Evolutionary conservation across 92 coral and sea anemone genomes (phyloP).

Genomic region (Desmophyllum pertusum): DNA sequence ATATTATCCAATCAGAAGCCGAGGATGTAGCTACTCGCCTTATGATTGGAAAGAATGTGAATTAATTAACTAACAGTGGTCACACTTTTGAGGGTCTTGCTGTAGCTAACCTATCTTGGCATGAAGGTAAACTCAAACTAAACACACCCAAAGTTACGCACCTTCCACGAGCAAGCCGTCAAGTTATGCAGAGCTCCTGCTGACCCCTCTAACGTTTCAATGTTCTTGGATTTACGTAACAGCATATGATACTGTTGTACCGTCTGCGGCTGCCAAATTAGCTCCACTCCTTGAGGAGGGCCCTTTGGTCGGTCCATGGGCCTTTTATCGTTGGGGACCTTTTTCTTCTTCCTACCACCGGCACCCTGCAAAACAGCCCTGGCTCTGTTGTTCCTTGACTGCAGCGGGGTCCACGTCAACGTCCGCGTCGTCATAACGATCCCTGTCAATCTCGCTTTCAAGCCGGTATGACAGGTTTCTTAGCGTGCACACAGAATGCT

Average conservation of each 20-base stretch:
- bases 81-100: no score
- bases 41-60: no score
- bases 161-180: conserved; percentile 99
- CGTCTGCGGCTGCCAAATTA: conserved; percentile 95
- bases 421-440: conserved; percentile 84
- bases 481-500: conserved; percentile 89
- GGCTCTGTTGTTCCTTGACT: conserved; percentile 90
- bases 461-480: conserved; percentile 96
- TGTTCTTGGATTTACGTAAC: conserved; percentile 74
- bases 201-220: conserved; percentile 93
- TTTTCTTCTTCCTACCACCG: conserved; percentile 88
- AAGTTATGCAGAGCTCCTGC: conserved; percentile 97
- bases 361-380: conserved; percentile 97
- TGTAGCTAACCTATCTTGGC: no score
- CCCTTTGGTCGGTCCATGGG: conserved; percentile 77
- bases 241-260: conserved; percentile 84
- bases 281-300: conserved; percentile 86
- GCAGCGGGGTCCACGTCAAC: conserved; percentile 79
- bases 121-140: no score
- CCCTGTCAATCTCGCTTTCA: conserved; percentile 97
- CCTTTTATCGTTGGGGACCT: conserved; percentile 54
- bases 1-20: no score
- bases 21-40: no score
- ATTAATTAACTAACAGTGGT: no score
- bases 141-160: conserved; percentile 31